Evolutionary conservation across 2,888 invertebrate species (phyloP).

Genomic region (Nephrocerus scutellatus): DNA sequence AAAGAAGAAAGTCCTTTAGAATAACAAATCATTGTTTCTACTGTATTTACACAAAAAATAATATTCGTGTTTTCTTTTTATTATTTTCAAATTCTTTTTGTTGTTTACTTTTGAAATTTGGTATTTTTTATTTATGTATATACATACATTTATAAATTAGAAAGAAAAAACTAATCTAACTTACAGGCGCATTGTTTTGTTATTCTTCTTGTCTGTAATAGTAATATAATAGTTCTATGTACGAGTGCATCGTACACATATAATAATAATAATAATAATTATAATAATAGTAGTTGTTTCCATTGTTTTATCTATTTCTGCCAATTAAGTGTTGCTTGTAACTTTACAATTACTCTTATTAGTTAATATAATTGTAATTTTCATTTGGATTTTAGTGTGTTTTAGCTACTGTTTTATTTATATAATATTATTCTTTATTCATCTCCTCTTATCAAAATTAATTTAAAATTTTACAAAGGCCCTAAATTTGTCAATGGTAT

Average conservation of each 20-base stretch:
- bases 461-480: slow-evolving; percentile 17
- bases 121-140: too few species aligned
- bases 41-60: too few species aligned
- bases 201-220: too few species aligned
- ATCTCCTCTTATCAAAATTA: slow-evolving; percentile 21
- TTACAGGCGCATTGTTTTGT: too few species aligned
- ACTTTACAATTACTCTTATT: slow-evolving; percentile 16
- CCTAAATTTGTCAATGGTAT: slow-evolving; percentile 20
- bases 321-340: not conserved
- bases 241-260: not conserved
- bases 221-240: too few species aligned
- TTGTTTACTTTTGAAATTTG: too few species aligned
- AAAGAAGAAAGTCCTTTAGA: too few species aligned
- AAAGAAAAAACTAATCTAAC: too few species aligned
- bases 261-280: not conserved
- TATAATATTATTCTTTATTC: slow-evolving; percentile 21
- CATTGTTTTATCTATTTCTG: not conserved
- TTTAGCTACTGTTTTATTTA: slow-evolving; percentile 9
- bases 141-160: too few species aligned
- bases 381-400: slow-evolving; percentile 13
- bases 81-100: too few species aligned
- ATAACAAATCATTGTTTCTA: too few species aligned
- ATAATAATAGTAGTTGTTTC: not conserved
- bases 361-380: slow-evolving; percentile 15
- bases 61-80: too few species aligned